phyloP scores from a whole-genome alignment of 2,888 invertebrate species.

The Macroteleia sp. region DNA sequence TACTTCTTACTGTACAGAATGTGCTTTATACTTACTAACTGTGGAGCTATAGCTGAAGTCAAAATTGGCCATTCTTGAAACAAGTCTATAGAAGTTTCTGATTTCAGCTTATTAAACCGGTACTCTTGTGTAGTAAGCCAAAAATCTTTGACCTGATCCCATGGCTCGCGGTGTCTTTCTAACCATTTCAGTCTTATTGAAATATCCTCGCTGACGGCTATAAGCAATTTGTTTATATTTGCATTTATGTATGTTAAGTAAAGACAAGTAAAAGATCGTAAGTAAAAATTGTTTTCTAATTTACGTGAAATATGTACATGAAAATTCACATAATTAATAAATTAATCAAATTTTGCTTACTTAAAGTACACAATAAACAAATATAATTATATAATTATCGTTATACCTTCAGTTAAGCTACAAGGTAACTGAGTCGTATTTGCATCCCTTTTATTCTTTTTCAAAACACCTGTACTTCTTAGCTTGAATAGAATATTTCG shows the following conservation, averaged over 20 bases:
- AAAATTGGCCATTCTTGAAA: constrained; percentile 40
- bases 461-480: constrained; percentile 1
- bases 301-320: not conserved
- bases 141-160: not conserved
- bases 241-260: not conserved
- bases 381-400: not conserved
- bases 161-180: no score
- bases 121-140: not conserved
- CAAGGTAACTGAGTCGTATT: not conserved
- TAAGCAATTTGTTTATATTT: not conserved
- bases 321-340: not conserved
- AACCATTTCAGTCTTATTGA: no score
- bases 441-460: not conserved
- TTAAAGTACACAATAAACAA: not conserved
- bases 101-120: not conserved
- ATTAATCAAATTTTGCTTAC: not conserved
- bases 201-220: not conserved
- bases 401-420: not conserved
- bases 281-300: not conserved
- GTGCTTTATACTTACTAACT: constrained; percentile 19
- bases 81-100: not conserved
- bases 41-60: constrained; percentile 6
- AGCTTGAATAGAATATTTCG: not conserved
- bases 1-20: no score
- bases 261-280: no score